Conservation (phyloP, 2,113 vertebrate genomes). For the Forbesichthys papilliferus region DNA sequence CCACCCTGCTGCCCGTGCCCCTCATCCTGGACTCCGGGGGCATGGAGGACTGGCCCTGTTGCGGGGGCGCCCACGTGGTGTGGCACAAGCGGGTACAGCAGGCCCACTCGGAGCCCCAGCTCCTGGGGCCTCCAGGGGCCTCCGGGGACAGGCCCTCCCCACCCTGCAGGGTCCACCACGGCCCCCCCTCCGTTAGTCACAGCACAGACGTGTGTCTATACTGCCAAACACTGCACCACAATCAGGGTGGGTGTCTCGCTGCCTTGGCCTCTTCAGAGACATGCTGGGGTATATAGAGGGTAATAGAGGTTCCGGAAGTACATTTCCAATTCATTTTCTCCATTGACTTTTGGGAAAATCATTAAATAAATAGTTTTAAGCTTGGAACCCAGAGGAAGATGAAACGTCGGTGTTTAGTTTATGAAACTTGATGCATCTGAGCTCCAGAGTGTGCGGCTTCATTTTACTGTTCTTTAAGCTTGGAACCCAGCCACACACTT, state of each 20-base stretch:
- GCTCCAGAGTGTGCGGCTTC: no score
- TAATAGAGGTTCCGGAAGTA: no score
- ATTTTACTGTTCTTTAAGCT: no score
- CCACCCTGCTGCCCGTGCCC: slow-evolving; percentile 79
- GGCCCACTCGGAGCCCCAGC: slow-evolving; percentile 75
- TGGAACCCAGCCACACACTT: no score
- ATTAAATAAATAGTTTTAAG: no score
- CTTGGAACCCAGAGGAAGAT: no score
- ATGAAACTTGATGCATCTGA: no score
- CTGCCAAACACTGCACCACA: slow-evolving; percentile 79
- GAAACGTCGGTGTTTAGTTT: no score
- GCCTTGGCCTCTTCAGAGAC: no score
- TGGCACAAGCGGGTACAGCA: slow-evolving; percentile 84
- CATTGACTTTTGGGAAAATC: no score
- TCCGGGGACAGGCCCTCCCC: slow-evolving; percentile 65
- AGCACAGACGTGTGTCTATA: slow-evolving; percentile 78
- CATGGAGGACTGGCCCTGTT: slow-evolving; percentile 72
- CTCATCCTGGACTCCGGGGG: slow-evolving; percentile 79
- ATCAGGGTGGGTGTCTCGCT: slow-evolving; percentile 82
- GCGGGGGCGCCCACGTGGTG: slow-evolving; percentile 75
- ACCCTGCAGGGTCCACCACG: slow-evolving; percentile 59
- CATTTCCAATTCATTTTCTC: no score
- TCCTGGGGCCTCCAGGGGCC: slow-evolving; percentile 64
- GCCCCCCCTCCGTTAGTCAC: slow-evolving; percentile 58
- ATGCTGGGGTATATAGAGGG: no score